A percentile compares a stretch with the other conserved stretches of the same genome.
Conservation (phyloP, 2,113 vertebrate genomes). For the Camelus bactrianus region DNA sequence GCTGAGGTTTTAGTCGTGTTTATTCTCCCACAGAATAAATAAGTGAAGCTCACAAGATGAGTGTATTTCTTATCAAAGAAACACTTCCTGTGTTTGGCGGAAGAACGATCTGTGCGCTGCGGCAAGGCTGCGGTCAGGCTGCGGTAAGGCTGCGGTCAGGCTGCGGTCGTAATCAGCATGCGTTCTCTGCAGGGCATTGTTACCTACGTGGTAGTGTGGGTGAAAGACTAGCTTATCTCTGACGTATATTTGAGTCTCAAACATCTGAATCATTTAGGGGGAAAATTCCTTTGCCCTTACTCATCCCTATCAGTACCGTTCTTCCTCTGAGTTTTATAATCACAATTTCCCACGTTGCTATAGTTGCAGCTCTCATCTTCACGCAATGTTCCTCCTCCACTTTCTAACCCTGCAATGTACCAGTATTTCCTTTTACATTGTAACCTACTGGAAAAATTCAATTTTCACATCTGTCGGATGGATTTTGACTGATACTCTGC, state of each 20-base stretch:
- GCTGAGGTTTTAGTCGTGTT: not conserved
- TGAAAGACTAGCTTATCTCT: not conserved
- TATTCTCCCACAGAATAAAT: not conserved
- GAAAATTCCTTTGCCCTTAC: conserved; percentile 51
- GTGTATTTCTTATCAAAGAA: not conserved
- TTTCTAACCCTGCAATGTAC: not conserved
- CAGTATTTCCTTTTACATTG: conserved; percentile 70
- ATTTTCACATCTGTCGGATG: conserved; percentile 81
- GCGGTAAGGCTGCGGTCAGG: not conserved
- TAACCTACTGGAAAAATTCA: conserved; percentile 79
- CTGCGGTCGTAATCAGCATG: not conserved
- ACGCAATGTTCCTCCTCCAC: not conserved
- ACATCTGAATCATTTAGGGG: conserved; percentile 11
- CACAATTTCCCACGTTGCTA: conserved; percentile 69
- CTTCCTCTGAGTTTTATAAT: conserved; percentile 56
- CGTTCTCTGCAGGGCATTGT: not conserved
- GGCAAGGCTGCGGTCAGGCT: not conserved
- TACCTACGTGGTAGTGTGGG: not conserved
- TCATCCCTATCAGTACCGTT: conserved; percentile 43
- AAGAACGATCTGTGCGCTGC: not conserved
- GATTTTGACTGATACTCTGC: conserved; percentile 76
- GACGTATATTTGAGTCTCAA: not conserved
- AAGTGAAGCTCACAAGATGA: not conserved
- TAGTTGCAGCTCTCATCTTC: conserved; percentile 40
- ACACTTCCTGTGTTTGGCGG: accelerated